Evolutionary conservation across 2,888 invertebrate genomes (phyloP), one percentile per base, ranked within the genome.

Genomic region (Myathropa florea): DNA sequence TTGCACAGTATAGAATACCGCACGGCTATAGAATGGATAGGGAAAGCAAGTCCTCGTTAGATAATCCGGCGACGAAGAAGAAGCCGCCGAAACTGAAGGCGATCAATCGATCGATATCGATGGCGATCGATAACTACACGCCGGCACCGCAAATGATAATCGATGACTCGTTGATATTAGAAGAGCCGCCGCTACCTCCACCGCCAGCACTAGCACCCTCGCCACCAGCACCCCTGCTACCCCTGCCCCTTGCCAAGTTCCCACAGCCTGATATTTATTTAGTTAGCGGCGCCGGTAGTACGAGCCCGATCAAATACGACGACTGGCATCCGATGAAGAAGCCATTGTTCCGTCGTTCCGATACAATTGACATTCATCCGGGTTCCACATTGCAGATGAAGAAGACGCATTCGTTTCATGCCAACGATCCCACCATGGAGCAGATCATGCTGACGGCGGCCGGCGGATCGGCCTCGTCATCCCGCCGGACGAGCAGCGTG

Each of bases 351-450:
- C 91, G 93, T 83, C 92, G 93, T 83, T 92, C 93, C 76, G 93
- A 93, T 89, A 93, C 93, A 81, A 91, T 93, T 90, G 92, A 93
- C 90, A 92, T 92, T 89, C 92, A 92, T 90, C 91, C 92, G 89
- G 91, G 91, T 90, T 91, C 92, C 90, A 91, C 90, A 90, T 92
- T 92, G 90, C 92, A 92, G 91, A 91, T 93, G 90, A 91, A 93
- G 89, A 93, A 93, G 89, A 93, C 93, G 88, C 92, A 93, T 88
- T 93, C 93, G 80, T 93, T 93, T 89, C 93, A 93, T 89, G 91
- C 92, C 26, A 92, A 93, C 88, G 93, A 93, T 83, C 90, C 91
- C 81, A 89, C 91, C 76, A 89, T 92, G 90, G 92, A 92, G 80
- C 92, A 92, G 77, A 90, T 91, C 24, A 89, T 92, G 81, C 82